Percentiles rank a stretch among this genome's conserved stretches.
Evolutionary conservation across 2,797 vertebrate species (phyloP).

Genomic region (Eleutherodactylus coqui): DNA sequence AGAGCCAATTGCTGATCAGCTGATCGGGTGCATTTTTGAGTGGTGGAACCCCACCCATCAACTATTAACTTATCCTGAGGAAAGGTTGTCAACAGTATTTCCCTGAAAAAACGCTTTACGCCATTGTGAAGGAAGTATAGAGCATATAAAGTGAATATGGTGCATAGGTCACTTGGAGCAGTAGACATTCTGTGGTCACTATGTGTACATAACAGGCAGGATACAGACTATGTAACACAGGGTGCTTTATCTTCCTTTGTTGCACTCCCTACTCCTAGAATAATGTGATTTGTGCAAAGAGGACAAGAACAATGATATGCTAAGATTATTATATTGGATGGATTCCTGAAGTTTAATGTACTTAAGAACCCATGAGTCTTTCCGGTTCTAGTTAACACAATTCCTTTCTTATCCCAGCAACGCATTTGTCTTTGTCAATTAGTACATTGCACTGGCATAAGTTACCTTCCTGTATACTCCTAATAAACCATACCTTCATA

Average conservation of each 20-base stretch:
- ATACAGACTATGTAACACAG: neutral
- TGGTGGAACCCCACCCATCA: too few relatives aligned
- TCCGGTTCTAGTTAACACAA: constrained; percentile 40
- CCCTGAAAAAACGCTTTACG: too few relatives aligned
- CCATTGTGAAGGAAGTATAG: too few relatives aligned
- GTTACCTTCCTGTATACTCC: constrained; percentile 22
- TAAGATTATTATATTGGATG: constrained; percentile 33
- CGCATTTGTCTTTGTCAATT: constrained; percentile 55
- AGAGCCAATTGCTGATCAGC: too few relatives aligned
- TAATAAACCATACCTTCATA: constrained; percentile 35
- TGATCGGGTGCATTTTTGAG: too few relatives aligned
- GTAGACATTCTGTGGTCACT: too few relatives aligned
- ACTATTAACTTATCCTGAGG: too few relatives aligned
- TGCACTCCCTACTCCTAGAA: neutral
- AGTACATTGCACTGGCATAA: constrained; percentile 14
- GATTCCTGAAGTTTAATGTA: constrained; percentile 37
- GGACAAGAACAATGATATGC: constrained; percentile 16
- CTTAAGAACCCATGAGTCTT: constrained; percentile 28
- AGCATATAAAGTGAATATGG: too few relatives aligned
- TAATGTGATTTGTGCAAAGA: neutral
- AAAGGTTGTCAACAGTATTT: too few relatives aligned
- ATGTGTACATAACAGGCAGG: neutral
- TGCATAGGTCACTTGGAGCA: too few relatives aligned
- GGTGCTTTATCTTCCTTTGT: neutral
- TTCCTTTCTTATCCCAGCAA: constrained; percentile 31